phyloP scores from a whole-genome alignment of 2,888 invertebrate genomes.

The Elysia crispata region DNA sequence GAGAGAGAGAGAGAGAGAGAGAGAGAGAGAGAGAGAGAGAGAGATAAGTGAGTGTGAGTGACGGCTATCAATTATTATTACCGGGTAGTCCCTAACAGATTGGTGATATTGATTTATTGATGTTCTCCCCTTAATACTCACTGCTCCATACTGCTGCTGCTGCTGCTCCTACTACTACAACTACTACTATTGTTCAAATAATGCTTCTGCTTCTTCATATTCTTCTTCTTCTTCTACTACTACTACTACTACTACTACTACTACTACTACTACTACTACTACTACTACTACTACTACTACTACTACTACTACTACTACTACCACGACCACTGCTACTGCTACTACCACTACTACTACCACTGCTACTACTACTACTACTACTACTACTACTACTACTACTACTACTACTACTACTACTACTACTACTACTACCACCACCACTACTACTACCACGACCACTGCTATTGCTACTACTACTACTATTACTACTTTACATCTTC shows the following conservation, averaged over 20 bases:
- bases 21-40: not conserved
- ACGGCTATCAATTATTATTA: no score
- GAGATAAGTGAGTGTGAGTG: not conserved
- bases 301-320: constrained; percentile 5
- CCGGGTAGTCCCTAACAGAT: no score
- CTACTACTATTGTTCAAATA: not conserved
- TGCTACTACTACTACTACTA: constrained; percentile 16
- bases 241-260: constrained; percentile 19
- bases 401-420: constrained; percentile 74
- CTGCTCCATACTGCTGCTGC: not conserved
- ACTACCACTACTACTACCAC: constrained; percentile 13
- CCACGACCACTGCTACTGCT: not conserved
- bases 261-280: constrained; percentile 19
- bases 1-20: constrained; percentile 12
- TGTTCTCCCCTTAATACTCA: no score
- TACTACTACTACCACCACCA: constrained; percentile 31
- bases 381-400: constrained; percentile 76
- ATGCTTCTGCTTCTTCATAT: no score
- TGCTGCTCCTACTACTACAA: not conserved
- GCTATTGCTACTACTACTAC: constrained; percentile 14
- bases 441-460: constrained; percentile 29
- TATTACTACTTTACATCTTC: not conserved
- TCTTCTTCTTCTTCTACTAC: not conserved
- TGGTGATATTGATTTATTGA: no score
- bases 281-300: constrained; percentile 17